These are phyloP conservation scores for Stegodyphus mimosarum DNA, from an alignment of 1,140 invertebrate species.

Conservation along the genomic window DNA sequence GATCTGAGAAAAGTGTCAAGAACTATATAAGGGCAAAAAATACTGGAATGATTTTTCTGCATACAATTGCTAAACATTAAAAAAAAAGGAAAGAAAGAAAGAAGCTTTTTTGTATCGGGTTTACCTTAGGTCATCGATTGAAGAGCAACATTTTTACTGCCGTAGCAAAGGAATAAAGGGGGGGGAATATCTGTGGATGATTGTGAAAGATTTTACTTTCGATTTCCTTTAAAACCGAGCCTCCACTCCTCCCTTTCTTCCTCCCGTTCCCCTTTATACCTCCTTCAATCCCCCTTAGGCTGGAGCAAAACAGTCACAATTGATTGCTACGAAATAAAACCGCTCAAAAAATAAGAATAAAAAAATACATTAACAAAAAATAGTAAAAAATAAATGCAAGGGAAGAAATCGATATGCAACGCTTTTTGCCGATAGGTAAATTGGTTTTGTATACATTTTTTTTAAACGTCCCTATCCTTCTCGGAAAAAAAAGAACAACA, in stretches of 20 bases:
- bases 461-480: background rate
- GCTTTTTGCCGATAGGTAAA: slow-evolving; percentile 55
- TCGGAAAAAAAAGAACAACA: background rate
- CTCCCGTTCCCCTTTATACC: background rate
- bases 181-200: slow-evolving; percentile 20
- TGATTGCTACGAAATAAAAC: slow-evolving; percentile 49
- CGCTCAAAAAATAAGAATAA: slow-evolving; percentile 20
- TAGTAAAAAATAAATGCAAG: background rate
- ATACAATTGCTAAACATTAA: background rate
- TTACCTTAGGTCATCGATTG: slow-evolving; percentile 39
- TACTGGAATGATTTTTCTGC: too few species aligned
- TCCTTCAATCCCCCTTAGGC: slow-evolving; percentile 9
- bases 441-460: slow-evolving; percentile 56
- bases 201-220: slow-evolving; percentile 59
- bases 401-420: slow-evolving; percentile 29
- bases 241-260: background rate
- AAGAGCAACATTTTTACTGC: slow-evolving; percentile 41
- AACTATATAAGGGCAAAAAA: too few species aligned
- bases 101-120: slow-evolving; percentile 4
- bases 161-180: background rate
- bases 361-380: background rate
- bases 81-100: background rate
- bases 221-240: slow-evolving; percentile 48
- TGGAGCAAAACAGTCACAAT: slow-evolving; percentile 50
- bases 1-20: too few species aligned